phyloP scores from a whole-genome alignment of 2,797 vertebrate species.

The Tokudaia muenninki region DNA sequence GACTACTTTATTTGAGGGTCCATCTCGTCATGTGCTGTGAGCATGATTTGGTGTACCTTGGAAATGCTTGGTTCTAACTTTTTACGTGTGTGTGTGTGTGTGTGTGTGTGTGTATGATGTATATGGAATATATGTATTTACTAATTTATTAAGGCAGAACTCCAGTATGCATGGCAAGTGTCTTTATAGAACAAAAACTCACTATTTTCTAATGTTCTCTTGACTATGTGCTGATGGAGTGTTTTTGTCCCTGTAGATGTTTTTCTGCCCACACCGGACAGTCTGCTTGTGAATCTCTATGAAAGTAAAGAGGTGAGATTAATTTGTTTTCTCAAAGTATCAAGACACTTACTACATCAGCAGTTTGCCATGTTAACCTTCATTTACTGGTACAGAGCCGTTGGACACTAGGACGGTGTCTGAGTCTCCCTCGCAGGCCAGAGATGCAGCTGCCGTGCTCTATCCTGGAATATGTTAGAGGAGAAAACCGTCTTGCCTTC shows the following conservation, averaged over 20 bases:
- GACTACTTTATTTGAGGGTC: neutral
- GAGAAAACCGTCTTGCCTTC: slow-evolving; percentile 11
- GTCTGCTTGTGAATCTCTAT: slow-evolving; percentile 97
- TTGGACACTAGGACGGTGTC: neutral
- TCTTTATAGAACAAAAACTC: slow-evolving; percentile 10
- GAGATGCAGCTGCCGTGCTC: neutral
- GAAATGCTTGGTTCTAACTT: slow-evolving; percentile 34
- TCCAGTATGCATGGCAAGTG: neutral
- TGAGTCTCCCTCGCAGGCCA: neutral
- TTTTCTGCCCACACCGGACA: slow-evolving; percentile 97
- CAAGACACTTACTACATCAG: neutral
- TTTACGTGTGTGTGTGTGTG: neutral
- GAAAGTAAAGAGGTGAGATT: slow-evolving; percentile 96
- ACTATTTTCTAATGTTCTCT: slow-evolving; percentile 27
- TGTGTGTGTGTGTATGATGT: neutral
- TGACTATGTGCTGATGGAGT: slow-evolving; percentile 70
- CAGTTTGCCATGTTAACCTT: neutral
- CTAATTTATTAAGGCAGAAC: slow-evolving; percentile 44
- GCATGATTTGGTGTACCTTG: neutral
- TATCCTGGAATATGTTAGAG: slow-evolving; percentile 58
- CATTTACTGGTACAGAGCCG: neutral
- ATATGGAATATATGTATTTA: neutral
- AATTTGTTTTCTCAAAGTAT: slow-evolving; percentile 55
- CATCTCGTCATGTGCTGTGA: neutral
- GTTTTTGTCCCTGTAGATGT: slow-evolving; percentile 90